Evolutionary conservation across 2,113 vertebrate species (phyloP).

Genomic region (Pterocles orientalis): DNA sequence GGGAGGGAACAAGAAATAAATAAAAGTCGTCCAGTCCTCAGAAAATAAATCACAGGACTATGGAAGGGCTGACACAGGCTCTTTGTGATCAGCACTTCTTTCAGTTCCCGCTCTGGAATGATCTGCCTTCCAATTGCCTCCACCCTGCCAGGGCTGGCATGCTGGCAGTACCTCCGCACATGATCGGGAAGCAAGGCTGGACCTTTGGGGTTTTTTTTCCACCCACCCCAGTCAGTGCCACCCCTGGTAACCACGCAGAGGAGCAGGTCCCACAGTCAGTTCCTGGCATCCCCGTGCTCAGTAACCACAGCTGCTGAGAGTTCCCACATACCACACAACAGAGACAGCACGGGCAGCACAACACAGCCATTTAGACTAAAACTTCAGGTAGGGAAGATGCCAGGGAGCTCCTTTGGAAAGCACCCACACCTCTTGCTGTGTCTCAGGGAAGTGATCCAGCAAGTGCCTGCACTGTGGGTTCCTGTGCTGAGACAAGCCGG

Average conservation of each 20-base stretch:
- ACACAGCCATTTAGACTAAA: rapidly evolving
- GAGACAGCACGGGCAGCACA: neutral
- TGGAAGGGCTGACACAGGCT: neutral
- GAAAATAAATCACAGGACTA: neutral
- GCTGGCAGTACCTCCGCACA: rapidly evolving
- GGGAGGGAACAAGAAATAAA: neutral
- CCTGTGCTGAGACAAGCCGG: neutral
- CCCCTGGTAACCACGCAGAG: neutral
- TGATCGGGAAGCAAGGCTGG: neutral
- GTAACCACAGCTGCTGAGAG: rapidly evolving
- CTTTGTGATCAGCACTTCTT: neutral
- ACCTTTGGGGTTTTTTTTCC: neutral
- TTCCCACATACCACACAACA: rapidly evolving
- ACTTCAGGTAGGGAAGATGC: neutral
- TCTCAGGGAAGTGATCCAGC: neutral
- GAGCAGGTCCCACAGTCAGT: neutral
- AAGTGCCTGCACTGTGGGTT: rapidly evolving
- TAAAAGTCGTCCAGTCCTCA: neutral
- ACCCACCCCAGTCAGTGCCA: neutral
- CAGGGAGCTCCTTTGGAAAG: neutral
- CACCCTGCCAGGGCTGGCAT: neutral
- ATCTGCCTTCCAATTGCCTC: neutral
- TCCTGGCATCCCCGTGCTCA: rapidly evolving
- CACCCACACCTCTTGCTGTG: neutral
- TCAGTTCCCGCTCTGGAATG: neutral